phyloP scores from a whole-genome alignment of 2,797 vertebrate species.

The Microctenopoma steveboyesi region DNA sequence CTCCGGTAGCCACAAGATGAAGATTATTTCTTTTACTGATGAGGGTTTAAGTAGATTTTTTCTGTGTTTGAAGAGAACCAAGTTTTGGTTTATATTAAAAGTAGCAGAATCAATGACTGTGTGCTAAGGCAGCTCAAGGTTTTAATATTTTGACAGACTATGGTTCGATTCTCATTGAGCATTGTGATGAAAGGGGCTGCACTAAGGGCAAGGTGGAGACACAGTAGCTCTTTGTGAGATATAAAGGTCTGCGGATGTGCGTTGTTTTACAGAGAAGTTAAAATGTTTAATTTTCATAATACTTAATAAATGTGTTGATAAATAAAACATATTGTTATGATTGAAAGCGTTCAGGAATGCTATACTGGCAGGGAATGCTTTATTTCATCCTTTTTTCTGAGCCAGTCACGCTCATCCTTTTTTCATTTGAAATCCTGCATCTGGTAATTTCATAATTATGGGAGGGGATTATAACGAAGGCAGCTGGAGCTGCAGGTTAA shows the following conservation, averaged over 20 bases:
- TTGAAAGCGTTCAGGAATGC: conserved; percentile 24
- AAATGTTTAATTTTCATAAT: not conserved
- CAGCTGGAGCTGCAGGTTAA: conserved; percentile 83
- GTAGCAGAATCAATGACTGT: not conserved
- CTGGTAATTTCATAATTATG: conserved; percentile 86
- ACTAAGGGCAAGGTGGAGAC: conserved; percentile 10
- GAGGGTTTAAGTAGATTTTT: not conserved
- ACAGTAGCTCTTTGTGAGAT: conserved; percentile 5
- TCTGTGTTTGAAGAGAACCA: not conserved
- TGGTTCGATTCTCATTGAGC: conserved; percentile 11
- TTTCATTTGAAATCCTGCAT: conserved; percentile 84
- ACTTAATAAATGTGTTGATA: not conserved
- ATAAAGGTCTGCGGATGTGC: conserved; percentile 9
- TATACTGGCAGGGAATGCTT: conserved; percentile 62
- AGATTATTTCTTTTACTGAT: not conserved
- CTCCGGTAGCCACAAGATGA: conserved; percentile 2
- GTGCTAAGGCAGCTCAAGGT: not conserved
- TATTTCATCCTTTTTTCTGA: conserved; percentile 75
- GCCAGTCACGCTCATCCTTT: conserved; percentile 75
- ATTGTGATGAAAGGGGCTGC: conserved; percentile 14
- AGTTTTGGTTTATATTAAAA: not conserved
- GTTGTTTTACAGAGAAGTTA: not conserved
- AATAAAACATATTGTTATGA: not conserved
- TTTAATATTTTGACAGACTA: not conserved
- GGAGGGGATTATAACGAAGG: conserved; percentile 82